Evolutionary conservation across 2,113 vertebrate genomes (phyloP).

Genomic region (Lampris incognitus): DNA sequence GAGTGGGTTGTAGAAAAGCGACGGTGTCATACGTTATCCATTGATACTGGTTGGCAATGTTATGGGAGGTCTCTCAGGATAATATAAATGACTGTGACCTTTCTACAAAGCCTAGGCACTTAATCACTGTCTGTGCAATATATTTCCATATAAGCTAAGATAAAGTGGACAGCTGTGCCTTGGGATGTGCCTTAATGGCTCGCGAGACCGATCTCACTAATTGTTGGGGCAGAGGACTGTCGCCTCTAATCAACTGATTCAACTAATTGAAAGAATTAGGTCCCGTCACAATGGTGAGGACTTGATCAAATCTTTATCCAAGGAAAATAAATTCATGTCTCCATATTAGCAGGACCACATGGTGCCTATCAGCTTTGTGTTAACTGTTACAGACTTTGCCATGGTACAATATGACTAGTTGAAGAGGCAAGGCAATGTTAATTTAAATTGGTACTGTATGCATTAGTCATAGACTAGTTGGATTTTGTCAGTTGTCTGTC

Average conservation of each 20-base stretch:
- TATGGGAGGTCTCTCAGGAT: constrained; percentile 54
- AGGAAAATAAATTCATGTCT: no score
- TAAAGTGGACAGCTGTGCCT: constrained; percentile 67
- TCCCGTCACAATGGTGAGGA: neutral
- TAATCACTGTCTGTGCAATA: constrained; percentile 66
- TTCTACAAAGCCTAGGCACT: constrained; percentile 63
- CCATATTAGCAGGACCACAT: no score
- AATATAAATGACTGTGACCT: constrained; percentile 76
- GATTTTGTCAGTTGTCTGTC: no score
- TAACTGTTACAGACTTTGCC: no score
- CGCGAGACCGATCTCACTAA: constrained; percentile 66
- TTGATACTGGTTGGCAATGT: constrained; percentile 29
- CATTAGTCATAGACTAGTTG: no score
- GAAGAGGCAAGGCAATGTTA: no score
- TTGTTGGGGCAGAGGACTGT: constrained; percentile 58
- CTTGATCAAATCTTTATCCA: neutral
- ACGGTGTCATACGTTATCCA: constrained; percentile 13
- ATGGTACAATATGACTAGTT: no score
- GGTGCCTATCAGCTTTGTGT: no score
- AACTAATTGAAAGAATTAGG: constrained; percentile 49
- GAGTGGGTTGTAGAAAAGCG: constrained; percentile 9
- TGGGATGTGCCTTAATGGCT: constrained; percentile 62
- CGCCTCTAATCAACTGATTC: constrained; percentile 61
- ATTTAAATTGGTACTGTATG: no score
- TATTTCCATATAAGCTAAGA: constrained; percentile 62